These are phyloP conservation scores for Bungarus multicinctus DNA, from an alignment of 2,113 vertebrate species.

Conservation along the genomic window DNA sequence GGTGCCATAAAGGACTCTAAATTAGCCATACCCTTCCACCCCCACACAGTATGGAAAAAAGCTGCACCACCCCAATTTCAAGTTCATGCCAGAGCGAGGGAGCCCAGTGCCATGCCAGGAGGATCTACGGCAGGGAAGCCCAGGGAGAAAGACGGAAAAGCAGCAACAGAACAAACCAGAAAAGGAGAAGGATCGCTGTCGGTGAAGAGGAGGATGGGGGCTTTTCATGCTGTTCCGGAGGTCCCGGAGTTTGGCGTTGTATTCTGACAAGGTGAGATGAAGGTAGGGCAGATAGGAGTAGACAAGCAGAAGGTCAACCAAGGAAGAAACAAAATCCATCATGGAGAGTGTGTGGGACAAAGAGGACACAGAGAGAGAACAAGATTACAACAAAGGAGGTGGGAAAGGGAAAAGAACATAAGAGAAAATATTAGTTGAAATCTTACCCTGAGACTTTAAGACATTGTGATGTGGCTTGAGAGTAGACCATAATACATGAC, in stretches of 20 bases:
- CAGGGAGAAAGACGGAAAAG: neutral
- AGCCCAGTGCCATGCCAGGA: constrained; percentile 48
- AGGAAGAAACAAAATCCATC: constrained; percentile 56
- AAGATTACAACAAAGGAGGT: constrained; percentile 58
- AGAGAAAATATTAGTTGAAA: constrained; percentile 50
- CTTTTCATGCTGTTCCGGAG: constrained; percentile 69
- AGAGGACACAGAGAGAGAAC: constrained; percentile 37
- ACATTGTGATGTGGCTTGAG: neutral
- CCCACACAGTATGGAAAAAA: neutral
- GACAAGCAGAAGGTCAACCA: constrained; percentile 51
- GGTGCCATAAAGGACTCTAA: neutral
- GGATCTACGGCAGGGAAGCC: neutral
- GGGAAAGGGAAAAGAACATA: constrained; percentile 45
- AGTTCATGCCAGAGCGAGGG: neutral
- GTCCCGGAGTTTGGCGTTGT: constrained; percentile 85
- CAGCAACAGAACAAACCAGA: constrained; percentile 82
- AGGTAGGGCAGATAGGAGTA: constrained; percentile 24
- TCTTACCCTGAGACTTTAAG: neutral
- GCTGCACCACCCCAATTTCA: neutral
- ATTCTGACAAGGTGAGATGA: constrained; percentile 74
- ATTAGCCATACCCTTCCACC: neutral
- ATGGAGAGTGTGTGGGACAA: constrained; percentile 33
- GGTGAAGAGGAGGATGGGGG: constrained; percentile 72
- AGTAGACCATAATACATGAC: neutral
- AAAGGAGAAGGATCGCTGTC: constrained; percentile 80